phyloP scores from a whole-genome alignment of 2,888 invertebrate genomes.

The Stenolophus ochropezus region DNA sequence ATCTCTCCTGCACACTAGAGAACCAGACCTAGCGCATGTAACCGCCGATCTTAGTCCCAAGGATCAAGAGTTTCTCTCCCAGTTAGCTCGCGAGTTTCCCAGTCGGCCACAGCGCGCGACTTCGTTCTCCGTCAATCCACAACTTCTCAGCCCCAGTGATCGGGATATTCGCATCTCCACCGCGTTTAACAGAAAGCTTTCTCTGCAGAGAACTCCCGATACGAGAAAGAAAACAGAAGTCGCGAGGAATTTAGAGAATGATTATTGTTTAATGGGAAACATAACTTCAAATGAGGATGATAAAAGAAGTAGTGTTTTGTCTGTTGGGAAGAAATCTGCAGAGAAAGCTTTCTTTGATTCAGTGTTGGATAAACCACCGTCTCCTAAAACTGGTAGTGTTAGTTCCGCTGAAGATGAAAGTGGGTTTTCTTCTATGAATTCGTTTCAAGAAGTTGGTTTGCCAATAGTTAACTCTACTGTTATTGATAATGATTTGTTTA shows the following conservation, averaged over 20 bases:
- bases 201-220: slow-evolving; percentile 66
- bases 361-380: slow-evolving; percentile 64
- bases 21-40: slow-evolving; percentile 76
- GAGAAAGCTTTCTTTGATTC: slow-evolving; percentile 50
- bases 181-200: slow-evolving; percentile 70
- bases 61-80: slow-evolving; percentile 69
- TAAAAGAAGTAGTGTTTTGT: slow-evolving; percentile 49
- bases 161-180: slow-evolving; percentile 67
- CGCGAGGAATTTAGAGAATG: slow-evolving; percentile 10
- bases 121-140: slow-evolving; percentile 69
- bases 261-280: slow-evolving; percentile 10
- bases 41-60: slow-evolving; percentile 41
- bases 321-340: slow-evolving; percentile 38
- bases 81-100: slow-evolving; percentile 71
- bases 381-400: slow-evolving; percentile 68
- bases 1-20: slow-evolving; percentile 79
- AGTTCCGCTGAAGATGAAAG: slow-evolving; percentile 84
- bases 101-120: slow-evolving; percentile 67
- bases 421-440: slow-evolving; percentile 90
- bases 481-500: slow-evolving; percentile 67
- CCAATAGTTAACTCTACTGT: slow-evolving; percentile 73
- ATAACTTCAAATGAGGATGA: slow-evolving; percentile 44
- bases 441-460: slow-evolving; percentile 87
- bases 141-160: slow-evolving; percentile 68
- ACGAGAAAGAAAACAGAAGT: not conserved